Base-by-base conservation (phyloP, 2,113 vertebrate genomes). In the Megaceryle torquata region DNA sequence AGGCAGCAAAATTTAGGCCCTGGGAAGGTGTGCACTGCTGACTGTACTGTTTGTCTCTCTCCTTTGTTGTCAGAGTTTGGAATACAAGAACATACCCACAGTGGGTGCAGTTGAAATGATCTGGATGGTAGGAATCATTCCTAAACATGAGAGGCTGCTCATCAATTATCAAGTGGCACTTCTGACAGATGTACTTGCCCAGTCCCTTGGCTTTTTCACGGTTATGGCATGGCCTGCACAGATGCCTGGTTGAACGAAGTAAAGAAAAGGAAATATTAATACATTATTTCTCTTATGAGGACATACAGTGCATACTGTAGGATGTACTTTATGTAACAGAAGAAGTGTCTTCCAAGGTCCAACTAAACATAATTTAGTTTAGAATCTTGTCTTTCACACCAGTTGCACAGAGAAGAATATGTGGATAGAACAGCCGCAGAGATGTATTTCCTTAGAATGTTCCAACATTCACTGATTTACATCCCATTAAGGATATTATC, bases 41-140 rank as follows among this genome's bases (percentile, higher is more conserved):
- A 48, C 35, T 60, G 41, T 60, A 53, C n/a, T 15, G 9, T 77
- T 59, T 26, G 9, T 35, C 28, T 39, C 16, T 18, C 29, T 76
- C 46, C 13, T 19, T 46, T 48, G 26, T 41, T n/a, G 21, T 46
- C 10, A 12, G 14, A 46, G 8, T 26, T 67, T 25, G 71, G 41
- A 54, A 29, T 29, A 41, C 1, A 29, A 29, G 19, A 65, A 97
- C 97, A 9, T 96, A 98, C 98, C 98, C 98, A 76, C 98, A 98
- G 93, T 98, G 97, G 65, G 97, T 97, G 84, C 98, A 98, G 96
- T 88, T 98, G 96, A 98, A 98, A 93, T 98, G 98, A 92, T 98
- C 98, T 0, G 98, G 95, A 86, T 98, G 98, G 89, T 98, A 98
- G 43, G 98, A 97, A 13, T 98, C 98, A 5, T 96, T 98, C 91